Evolutionary conservation across 2,113 vertebrate genomes (phyloP), one percentile per base, ranked within the genome.

Genomic region (Bujurquina vittata): DNA sequence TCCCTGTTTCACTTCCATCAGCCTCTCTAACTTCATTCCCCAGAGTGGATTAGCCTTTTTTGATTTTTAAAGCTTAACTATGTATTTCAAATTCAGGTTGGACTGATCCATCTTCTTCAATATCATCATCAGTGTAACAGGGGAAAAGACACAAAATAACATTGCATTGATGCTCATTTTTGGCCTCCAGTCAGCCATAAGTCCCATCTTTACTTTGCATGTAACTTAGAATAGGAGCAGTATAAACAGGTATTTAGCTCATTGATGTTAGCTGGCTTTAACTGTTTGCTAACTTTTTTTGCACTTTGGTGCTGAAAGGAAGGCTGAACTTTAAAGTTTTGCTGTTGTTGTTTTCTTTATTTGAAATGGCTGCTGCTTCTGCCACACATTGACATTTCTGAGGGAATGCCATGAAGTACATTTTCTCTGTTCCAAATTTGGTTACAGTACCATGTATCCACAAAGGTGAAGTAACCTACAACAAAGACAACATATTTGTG

Each of bases 1-100:
- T 84, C 73, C 80, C 72, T 58, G 31, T 60, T 77, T 57, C 11
- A 60, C 63, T 84, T 65, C 56, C 74, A 67, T 54, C 22, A 73
- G 17, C 40, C 22, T 40, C 35, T 20, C 40, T 60, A 18, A 56
- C 29, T 58, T 46, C 6, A 67, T 75, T 79, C 58, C 20, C 3
- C 31, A 31, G 57, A 31, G 15, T 11, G 20, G 18, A 23, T 55
- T 57, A 46, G 22, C 2, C 8, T 73, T 76, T 76, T 55, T 18
- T 49, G 1, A 6, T 73, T 76, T 55, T 18, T 52, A 1, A 7
- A 4, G 17, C 49, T 18, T 18, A 18, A 52, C 49, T 52, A 52
- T 52, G 15, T 56, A 72, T 54, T 43, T 17, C 31, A 52, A 72
- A 72, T 37, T 65, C 35, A 40, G 35, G 7, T 7, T 23, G n/a